These are phyloP conservation scores for Tympanoctomys barrerae DNA, from an alignment of 2,797 vertebrate genomes.

Conservation along the genomic window DNA sequence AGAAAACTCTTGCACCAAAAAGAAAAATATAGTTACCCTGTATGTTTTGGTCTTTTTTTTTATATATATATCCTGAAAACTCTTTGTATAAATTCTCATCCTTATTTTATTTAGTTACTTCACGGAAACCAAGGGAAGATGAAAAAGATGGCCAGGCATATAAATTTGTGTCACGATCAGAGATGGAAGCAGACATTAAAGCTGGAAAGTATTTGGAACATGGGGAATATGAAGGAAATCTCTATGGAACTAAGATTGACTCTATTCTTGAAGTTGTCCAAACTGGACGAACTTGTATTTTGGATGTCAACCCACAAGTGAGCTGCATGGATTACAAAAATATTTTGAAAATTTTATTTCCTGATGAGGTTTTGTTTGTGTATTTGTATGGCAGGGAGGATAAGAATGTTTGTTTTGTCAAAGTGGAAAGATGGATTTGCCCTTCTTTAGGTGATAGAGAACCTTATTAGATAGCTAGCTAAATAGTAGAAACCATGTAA, in stretches of 20 bases:
- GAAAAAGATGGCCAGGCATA: slow-evolving; percentile 97
- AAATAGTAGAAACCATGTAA: slow-evolving; percentile 16
- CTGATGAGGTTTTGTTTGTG: background rate
- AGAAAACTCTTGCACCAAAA: background rate
- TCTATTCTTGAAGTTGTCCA: slow-evolving; percentile 97
- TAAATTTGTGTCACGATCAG: slow-evolving; percentile 94
- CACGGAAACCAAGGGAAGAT: slow-evolving; percentile 95
- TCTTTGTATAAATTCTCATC: slow-evolving; percentile 63
- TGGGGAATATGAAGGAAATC: slow-evolving; percentile 98
- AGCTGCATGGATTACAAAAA: slow-evolving; percentile 20
- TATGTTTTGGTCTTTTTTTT: background rate
- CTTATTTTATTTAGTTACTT: slow-evolving; percentile 92
- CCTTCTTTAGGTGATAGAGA: background rate
- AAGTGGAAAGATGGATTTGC: background rate
- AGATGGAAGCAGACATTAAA: slow-evolving; percentile 97
- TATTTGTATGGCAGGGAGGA: background rate
- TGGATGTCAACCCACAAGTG: slow-evolving; percentile 99
- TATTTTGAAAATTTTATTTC: slow-evolving; percentile 35
- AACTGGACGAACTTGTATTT: slow-evolving; percentile 96
- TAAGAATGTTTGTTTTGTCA: background rate
- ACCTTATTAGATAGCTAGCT: background rate
- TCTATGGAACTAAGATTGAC: slow-evolving; percentile 99
- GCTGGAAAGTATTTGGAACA: slow-evolving; percentile 96
- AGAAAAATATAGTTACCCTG: background rate
- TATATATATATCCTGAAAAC: slow-evolving; percentile 5